These are phyloP conservation scores for Takifugu rubripes DNA, from an alignment of 2,797 vertebrate species.

Conservation along the genomic window DNA sequence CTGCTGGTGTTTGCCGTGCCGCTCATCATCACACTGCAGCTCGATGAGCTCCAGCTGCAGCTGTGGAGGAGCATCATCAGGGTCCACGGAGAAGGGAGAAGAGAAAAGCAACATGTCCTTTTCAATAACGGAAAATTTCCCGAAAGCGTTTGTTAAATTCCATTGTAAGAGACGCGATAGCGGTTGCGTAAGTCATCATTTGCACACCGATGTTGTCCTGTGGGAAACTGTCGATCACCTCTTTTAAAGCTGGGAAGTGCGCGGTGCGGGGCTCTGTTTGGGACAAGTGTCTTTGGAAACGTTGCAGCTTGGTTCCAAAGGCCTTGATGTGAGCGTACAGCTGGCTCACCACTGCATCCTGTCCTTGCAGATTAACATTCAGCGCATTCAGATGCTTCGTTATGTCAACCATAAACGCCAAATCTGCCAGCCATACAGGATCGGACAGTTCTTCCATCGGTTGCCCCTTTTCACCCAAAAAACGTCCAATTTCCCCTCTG, in stretches of 20 bases:
- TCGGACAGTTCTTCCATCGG: conserved; percentile 3
- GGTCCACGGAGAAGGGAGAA: no score
- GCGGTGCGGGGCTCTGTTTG: background rate
- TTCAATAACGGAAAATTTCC: no score
- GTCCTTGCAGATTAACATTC: background rate
- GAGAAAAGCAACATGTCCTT: no score
- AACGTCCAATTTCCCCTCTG: no score
- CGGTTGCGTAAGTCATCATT: background rate
- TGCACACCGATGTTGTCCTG: background rate
- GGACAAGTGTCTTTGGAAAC: background rate
- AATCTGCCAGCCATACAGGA: background rate
- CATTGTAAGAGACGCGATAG: background rate
- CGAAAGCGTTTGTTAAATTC: no score
- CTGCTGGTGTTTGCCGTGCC: no score
- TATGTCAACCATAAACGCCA: background rate
- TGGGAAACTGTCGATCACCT: background rate
- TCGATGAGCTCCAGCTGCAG: no score
- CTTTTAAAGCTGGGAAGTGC: background rate
- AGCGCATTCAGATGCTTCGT: background rate
- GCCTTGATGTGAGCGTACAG: no score
- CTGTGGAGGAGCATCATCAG: no score
- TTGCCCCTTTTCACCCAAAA: no score
- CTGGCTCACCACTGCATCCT: no score
- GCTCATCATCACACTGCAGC: no score
- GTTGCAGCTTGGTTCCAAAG: background rate